Base-by-base conservation (phyloP, 2,113 vertebrate species). In the Mellivora capensis region DNA sequence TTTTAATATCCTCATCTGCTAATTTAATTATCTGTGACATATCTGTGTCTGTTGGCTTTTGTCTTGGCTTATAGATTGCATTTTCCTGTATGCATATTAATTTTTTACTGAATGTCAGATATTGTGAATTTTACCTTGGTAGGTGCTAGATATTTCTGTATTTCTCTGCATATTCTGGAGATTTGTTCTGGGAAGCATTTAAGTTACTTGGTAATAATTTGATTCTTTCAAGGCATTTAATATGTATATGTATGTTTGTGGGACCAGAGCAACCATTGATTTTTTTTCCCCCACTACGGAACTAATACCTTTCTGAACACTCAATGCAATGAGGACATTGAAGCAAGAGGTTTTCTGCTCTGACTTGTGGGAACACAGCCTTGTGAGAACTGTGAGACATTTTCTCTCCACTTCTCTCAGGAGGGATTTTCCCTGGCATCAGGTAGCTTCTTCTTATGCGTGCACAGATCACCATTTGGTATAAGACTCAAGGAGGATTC, bases 131-230 rank as follows among this genome's bases (percentile, higher is more conserved):
- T 74, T 25, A 57, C 44, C 34, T 83, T 85, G 21, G 37, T 85
- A 52, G n/a, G 6, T 69, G 25, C 61, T 74, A 7, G 42, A 10
- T 83, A 31, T 79, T 93, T 42, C 87, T 57, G 7, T 84, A 76
- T 67, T 83, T 91, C 23, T 72, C 12, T 39, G 67, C 85, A 31
- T 82, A 59, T 71, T 54, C 42, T 87, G 76, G 87, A 64, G 21
- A 80, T 95, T 72, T 94, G 59, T 86, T 89, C 57, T 57, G 10
- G 39, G 83, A 83, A 95, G 6, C 57, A 91, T 69, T 93, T 81
- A 64, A 82, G 44, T 61, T 61, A 49, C 25, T 77, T 71, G 31
- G 11, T 71, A 74, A 72, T 59, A 44, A 81, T 86, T 76, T 59
- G 44, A 44, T 59, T 25, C 52, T 87, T 80, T 62, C 10, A 18